Conservation (phyloP, 1,140 invertebrate species). For the Steinernema khuongi region DNA sequence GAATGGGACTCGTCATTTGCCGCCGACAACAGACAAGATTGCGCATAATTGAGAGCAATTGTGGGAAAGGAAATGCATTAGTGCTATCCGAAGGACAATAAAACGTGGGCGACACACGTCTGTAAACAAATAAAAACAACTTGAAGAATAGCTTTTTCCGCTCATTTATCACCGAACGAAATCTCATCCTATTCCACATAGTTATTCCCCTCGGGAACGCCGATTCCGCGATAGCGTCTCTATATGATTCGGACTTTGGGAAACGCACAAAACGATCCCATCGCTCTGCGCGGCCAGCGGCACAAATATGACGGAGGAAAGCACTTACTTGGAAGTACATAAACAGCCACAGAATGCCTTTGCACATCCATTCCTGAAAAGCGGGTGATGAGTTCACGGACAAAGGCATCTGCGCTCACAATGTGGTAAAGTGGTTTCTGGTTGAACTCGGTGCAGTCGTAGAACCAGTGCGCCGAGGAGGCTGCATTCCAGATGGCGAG, state of each 20-base stretch:
- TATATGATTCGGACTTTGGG: not conserved
- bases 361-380: conserved; percentile 56
- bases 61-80: not conserved
- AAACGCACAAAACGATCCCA: conserved; percentile 15
- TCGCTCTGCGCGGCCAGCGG: not conserved
- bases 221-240: not conserved
- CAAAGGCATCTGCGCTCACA: not conserved
- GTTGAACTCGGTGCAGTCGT: conserved; percentile 50
- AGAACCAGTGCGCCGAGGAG: conserved; percentile 50
- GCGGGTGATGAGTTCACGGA: not conserved
- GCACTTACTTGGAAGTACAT: conserved; percentile 56
- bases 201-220: not conserved
- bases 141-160: conserved; percentile 1
- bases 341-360: conserved; percentile 53
- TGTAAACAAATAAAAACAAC: not conserved
- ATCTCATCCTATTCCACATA: not conserved
- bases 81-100: too few relatives aligned
- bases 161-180: not conserved
- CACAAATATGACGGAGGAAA: conserved; percentile 6
- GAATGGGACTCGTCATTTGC: too few relatives aligned
- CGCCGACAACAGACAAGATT: too few relatives aligned
- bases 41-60: too few relatives aligned
- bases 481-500: conserved; percentile 52
- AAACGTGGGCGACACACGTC: not conserved
- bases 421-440: conserved; percentile 34